Evolutionary conservation across 2,797 vertebrate genomes (phyloP).

Genomic region (Pagetopsis macropterus): DNA sequence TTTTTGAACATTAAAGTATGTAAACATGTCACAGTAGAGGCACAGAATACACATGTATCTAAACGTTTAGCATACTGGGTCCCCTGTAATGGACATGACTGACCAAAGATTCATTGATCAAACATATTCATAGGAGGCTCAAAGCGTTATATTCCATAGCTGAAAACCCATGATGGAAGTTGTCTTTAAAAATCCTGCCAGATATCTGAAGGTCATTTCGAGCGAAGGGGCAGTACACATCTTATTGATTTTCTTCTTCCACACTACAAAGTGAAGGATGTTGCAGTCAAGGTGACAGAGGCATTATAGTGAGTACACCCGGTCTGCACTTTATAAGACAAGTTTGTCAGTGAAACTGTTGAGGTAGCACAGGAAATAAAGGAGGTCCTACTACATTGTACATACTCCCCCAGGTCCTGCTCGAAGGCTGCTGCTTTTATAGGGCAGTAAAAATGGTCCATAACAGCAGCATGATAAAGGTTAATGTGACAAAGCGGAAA

Average conservation of each 20-base stretch:
- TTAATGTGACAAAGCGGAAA: constrained; percentile 29
- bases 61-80: no score
- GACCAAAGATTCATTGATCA: background rate
- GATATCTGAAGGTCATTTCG: constrained; percentile 30
- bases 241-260: constrained; percentile 3
- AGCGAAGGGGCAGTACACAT: background rate
- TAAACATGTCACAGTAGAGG: no score
- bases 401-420: background rate
- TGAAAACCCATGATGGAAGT: background rate
- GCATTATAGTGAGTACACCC: background rate
- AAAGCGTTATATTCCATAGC: background rate
- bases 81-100: no score
- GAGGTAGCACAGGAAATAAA: constrained; percentile 1
- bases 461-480: constrained; percentile 32
- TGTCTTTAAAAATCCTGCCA: constrained; percentile 22
- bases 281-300: constrained; percentile 3
- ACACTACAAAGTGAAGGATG: constrained; percentile 18
- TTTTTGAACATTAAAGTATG: no score
- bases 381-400: background rate
- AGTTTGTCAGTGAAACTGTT: constrained; percentile 12
- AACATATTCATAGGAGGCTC: background rate
- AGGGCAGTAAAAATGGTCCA: constrained; percentile 23
- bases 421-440: constrained; percentile 18
- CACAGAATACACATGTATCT: no score
- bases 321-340: background rate